Evolutionary conservation across 1,140 invertebrate genomes (phyloP).

Genomic region (Atta texana): DNA sequence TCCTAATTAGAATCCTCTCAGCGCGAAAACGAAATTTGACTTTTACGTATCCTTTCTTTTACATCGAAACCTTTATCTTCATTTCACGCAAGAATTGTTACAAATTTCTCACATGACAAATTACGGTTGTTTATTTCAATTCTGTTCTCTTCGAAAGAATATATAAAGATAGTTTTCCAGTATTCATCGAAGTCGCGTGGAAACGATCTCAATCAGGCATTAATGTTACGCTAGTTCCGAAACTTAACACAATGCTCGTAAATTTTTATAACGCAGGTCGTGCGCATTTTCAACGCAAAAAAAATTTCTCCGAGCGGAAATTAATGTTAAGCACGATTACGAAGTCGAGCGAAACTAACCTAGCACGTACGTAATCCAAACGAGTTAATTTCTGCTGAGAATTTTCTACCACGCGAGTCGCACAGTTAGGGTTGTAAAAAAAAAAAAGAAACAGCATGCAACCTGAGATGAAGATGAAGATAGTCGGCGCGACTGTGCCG

Average conservation of each 20-base stretch:
- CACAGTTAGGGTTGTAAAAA: slow-evolving; percentile 33
- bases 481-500: slow-evolving; percentile 36
- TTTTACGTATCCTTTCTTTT: not conserved
- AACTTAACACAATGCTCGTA: slow-evolving; percentile 9
- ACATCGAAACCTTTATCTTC: not conserved
- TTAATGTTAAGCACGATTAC: slow-evolving; percentile 21
- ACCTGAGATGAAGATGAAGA: slow-evolving; percentile 58
- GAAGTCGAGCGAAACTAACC: not conserved
- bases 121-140: slow-evolving; percentile 1
- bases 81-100: not conserved
- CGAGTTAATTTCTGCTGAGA: slow-evolving; percentile 27
- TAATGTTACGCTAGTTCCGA: not conserved
- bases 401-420: slow-evolving; percentile 18
- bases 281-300: not conserved
- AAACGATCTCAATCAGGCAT: slow-evolving; percentile 20
- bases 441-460: slow-evolving; percentile 34
- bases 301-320: not conserved
- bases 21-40: not conserved
- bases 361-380: not conserved
- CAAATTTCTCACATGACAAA: not conserved
- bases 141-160: slow-evolving; percentile 14
- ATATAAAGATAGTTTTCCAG: not conserved
- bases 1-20: not conserved
- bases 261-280: slow-evolving; percentile 40
- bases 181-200: slow-evolving; percentile 7